phyloP scores from a whole-genome alignment of 1,140 invertebrate species.

The Watersipora subatra region DNA sequence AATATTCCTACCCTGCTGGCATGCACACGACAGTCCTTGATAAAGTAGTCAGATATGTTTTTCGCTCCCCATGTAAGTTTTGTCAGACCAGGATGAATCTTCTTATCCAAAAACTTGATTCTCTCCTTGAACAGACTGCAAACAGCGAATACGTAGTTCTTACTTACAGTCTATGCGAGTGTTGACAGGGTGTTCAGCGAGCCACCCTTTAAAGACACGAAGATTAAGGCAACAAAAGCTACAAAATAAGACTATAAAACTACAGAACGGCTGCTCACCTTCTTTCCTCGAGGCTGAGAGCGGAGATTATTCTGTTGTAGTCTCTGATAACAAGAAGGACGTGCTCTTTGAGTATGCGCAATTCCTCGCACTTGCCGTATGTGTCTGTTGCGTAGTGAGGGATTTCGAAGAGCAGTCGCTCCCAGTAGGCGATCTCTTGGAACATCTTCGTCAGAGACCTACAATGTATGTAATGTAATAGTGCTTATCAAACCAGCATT shows the following conservation, averaged over 20 bases:
- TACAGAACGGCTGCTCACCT: too few relatives aligned
- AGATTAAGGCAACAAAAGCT: too few relatives aligned
- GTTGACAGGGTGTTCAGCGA: too few relatives aligned
- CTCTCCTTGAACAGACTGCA: slow-evolving; percentile 45
- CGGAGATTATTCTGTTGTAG: slow-evolving; percentile 52
- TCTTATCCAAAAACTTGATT: slow-evolving; percentile 52
- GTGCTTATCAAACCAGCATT: not conserved
- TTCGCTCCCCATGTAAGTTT: slow-evolving; percentile 61
- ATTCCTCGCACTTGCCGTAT: slow-evolving; percentile 49
- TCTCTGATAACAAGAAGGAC: slow-evolving; percentile 59
- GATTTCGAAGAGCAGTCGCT: slow-evolving; percentile 51
- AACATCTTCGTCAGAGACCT: slow-evolving; percentile 49
- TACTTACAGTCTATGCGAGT: too few relatives aligned
- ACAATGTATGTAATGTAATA: slow-evolving; percentile 12
- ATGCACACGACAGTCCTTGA: slow-evolving; percentile 57
- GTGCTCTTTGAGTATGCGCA: slow-evolving; percentile 56
- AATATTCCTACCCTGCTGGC: slow-evolving; percentile 48
- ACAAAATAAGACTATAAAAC: too few relatives aligned
- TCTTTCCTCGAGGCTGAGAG: not conserved
- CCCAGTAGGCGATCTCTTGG: slow-evolving; percentile 56
- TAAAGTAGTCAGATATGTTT: slow-evolving; percentile 59
- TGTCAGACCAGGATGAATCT: slow-evolving; percentile 62
- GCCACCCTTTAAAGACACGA: too few relatives aligned
- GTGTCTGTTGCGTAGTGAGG: slow-evolving; percentile 47
- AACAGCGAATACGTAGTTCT: too few relatives aligned